phyloP scores from a whole-genome alignment of 2,797 vertebrate genomes.

The Buphagus erythrorhynchus region DNA sequence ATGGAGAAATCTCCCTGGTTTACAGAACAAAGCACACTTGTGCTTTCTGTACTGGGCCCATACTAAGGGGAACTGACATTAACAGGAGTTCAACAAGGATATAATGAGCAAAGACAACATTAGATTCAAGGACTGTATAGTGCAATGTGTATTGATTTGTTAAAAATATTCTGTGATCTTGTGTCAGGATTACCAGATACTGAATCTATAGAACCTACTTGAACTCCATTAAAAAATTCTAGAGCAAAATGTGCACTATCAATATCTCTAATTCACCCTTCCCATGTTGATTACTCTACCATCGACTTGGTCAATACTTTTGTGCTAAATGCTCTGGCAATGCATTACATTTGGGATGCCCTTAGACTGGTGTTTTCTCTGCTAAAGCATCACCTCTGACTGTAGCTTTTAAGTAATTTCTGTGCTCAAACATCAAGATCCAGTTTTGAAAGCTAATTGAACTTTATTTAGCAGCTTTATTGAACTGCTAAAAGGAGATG shows the following conservation, averaged over 20 bases:
- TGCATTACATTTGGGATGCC: background rate
- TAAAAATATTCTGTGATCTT: background rate
- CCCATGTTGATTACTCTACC: background rate
- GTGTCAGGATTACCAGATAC: background rate
- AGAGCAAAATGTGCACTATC: background rate
- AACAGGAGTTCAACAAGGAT: background rate
- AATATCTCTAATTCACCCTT: background rate
- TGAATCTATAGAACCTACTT: background rate
- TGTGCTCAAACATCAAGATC: background rate
- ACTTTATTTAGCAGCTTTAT: background rate
- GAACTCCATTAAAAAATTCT: background rate
- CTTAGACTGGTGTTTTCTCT: background rate
- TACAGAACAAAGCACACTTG: background rate
- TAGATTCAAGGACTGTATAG: background rate
- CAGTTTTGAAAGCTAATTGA: background rate
- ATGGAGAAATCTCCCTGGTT: background rate
- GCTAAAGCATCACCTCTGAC: background rate
- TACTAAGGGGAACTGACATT: background rate
- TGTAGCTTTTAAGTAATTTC: background rate
- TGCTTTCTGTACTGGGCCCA: background rate
- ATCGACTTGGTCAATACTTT: background rate
- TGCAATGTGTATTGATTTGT: background rate
- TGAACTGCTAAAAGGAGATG: background rate
- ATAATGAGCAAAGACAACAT: background rate
- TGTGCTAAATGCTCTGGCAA: background rate